Conservation (phyloP, 2,113 vertebrate genomes). For the Chloroceryle aenea region DNA sequence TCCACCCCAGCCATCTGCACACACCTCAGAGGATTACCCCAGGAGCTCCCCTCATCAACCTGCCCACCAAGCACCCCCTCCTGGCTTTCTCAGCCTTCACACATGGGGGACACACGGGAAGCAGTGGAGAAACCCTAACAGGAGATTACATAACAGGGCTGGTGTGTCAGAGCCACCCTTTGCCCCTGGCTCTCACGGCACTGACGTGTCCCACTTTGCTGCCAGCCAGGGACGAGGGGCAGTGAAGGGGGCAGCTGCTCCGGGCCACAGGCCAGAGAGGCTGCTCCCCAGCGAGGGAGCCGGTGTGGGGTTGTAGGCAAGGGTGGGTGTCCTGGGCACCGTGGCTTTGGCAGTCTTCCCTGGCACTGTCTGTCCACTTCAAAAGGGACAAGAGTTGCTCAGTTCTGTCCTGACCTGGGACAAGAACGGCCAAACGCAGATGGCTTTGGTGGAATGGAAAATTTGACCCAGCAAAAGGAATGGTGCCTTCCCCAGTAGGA, state of each 20-base stretch:
- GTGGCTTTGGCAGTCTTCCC: constrained; percentile 24
- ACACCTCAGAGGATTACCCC: rapidly evolving
- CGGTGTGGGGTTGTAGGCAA: neutral
- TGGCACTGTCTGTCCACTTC: constrained; percentile 54
- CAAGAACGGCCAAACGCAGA: neutral
- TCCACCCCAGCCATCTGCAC: neutral
- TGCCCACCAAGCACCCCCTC: neutral
- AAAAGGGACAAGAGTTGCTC: neutral
- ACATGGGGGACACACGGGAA: neutral
- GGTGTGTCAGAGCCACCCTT: neutral
- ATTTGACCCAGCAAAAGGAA: neutral
- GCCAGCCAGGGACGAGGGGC: constrained; percentile 72
- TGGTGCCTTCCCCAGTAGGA: rapidly evolving
- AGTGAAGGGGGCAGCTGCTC: neutral
- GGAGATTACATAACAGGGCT: rapidly evolving
- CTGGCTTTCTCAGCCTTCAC: neutral
- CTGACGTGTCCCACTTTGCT: neutral
- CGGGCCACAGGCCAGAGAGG: rapidly evolving
- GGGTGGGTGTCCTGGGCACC: rapidly evolving
- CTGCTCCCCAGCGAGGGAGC: neutral
- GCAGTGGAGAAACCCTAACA: neutral
- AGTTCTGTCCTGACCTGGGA: neutral
- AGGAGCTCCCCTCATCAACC: neutral
- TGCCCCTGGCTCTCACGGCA: constrained; percentile 37
- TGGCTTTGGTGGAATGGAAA: neutral